Evolutionary conservation across 2,888 invertebrate genomes (phyloP), one percentile per base, ranked within the genome.

Genomic region (Spodoptera picta): DNA sequence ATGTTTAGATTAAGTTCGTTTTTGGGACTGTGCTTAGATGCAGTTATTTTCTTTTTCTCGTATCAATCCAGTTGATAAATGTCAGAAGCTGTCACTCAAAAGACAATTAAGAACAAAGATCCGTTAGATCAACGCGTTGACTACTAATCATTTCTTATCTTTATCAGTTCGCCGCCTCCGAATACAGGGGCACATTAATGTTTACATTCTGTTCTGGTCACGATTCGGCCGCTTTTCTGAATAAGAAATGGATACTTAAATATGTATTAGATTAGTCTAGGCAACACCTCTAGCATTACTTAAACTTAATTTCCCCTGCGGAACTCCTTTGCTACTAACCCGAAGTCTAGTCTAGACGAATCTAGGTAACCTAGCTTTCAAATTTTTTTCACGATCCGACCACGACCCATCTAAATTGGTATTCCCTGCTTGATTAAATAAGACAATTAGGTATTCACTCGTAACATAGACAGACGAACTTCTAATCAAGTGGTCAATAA

Each of bases 161-260:
- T 83, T 87, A 89, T 86, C 86, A 83, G 83, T 73, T 64, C 57
- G 59, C 65, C 59, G 73, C 71, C 69, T 65, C 60, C 59, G 69
- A 63, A 69, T 74, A 65, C 65, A 57, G 54, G 50, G 57, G 51
- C 65, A 65, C 66, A 56, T 64, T 70, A 78, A 81, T 84, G 83
- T 85, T 84, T 82, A 83, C 80, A 83, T 88, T 88, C 82, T 79
- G 83, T 82, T 82, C 87, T 79, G 82, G 91, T 92, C 91, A 91
- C 91, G 91, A 88, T 78, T 86, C 80, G 85, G 72, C 85, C 86
- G 87, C 89, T 83, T 88, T 90, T 83, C 83, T 82, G 82, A 81
- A 83, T 80, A 83, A 81, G 79, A 85, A 86, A 75, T 81, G 77
- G 65, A 68, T 75, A 79, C 70, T 80, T 80, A 61, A 60, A 51